Conservation (phyloP, 2,113 vertebrate species). For the Nibea albiflora region DNA sequence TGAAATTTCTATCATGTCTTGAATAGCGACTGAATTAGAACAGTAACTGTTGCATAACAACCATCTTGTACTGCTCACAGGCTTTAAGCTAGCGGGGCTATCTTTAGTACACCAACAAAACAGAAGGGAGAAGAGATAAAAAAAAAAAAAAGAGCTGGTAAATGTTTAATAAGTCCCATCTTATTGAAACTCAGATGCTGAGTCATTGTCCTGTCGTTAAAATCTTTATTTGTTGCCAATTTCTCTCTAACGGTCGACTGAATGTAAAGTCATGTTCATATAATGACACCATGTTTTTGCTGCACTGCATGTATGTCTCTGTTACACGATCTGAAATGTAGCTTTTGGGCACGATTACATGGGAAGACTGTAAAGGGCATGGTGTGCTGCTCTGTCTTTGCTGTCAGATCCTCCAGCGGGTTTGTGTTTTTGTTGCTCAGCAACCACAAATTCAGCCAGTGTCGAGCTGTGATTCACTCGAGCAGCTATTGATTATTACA, state of each 20-base stretch:
- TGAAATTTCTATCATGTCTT: constrained; percentile 1
- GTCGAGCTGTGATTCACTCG: no score
- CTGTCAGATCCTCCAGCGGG: background rate
- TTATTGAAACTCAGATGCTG: constrained; percentile 11
- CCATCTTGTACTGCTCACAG: background rate
- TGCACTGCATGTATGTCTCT: background rate
- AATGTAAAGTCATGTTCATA: background rate
- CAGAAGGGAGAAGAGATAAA: background rate
- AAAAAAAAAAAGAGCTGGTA: constrained; percentile 22
- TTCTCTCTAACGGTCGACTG: background rate
- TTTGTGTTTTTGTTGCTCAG: constrained; percentile 20
- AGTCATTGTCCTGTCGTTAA: constrained; percentile 5
- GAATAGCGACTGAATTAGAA: background rate
- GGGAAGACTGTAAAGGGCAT: background rate
- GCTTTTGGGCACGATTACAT: background rate
- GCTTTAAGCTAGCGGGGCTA: constrained; percentile 18
- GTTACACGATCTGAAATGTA: background rate
- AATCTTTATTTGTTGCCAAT: background rate
- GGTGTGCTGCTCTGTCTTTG: background rate
- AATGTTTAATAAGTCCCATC: constrained; percentile 54
- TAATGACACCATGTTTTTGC: background rate
- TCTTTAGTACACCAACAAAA: constrained; percentile 33
- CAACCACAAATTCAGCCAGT: constrained; percentile 4
- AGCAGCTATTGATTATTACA: constrained; percentile 23
- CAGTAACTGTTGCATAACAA: constrained; percentile 41